A percentile compares a stretch with the other conserved stretches of the same genome.
Conservation (phyloP, 2,888 invertebrate species). For the Cheilosia impressa region DNA sequence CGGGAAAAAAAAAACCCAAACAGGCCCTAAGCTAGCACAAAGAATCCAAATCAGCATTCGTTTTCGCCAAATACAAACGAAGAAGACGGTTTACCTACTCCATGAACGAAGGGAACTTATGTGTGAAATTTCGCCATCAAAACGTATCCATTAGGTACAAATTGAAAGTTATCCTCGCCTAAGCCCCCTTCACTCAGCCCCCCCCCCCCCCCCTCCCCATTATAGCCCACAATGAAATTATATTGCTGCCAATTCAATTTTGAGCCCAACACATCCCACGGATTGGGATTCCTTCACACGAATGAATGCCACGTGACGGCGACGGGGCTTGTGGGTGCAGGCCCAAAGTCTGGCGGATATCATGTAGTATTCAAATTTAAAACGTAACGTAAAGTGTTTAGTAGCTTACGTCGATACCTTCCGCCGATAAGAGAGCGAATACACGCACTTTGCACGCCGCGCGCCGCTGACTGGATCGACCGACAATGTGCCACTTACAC, state of each 20-base stretch:
- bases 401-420: slow-evolving; percentile 64
- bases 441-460: slow-evolving; percentile 33
- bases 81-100: neutral
- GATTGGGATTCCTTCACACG: slow-evolving; percentile 26
- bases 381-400: slow-evolving; percentile 63
- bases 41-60: slow-evolving; percentile 42
- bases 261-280: slow-evolving; percentile 34
- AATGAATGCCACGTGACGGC: slow-evolving; percentile 3
- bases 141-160: slow-evolving; percentile 54
- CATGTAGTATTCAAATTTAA: slow-evolving; percentile 60
- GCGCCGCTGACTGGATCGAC: slow-evolving; percentile 1
- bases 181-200: slow-evolving; percentile 8
- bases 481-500: slow-evolving; percentile 35
- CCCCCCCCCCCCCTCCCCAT: slow-evolving; percentile 11
- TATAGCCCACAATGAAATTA: slow-evolving; percentile 59
- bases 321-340: neutral
- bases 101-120: slow-evolving; percentile 14
- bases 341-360: neutral
- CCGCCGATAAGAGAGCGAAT: slow-evolving; percentile 37
- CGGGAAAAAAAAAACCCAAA: neutral
- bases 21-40: slow-evolving; percentile 13
- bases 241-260: slow-evolving; percentile 65
- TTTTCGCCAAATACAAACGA: neutral
- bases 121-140: slow-evolving; percentile 40
- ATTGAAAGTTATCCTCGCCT: slow-evolving; percentile 52